Evolutionary conservation across 2,888 invertebrate genomes (phyloP), one percentile per base, ranked within the genome.

Genomic region (Dolichomitus sp.): DNA sequence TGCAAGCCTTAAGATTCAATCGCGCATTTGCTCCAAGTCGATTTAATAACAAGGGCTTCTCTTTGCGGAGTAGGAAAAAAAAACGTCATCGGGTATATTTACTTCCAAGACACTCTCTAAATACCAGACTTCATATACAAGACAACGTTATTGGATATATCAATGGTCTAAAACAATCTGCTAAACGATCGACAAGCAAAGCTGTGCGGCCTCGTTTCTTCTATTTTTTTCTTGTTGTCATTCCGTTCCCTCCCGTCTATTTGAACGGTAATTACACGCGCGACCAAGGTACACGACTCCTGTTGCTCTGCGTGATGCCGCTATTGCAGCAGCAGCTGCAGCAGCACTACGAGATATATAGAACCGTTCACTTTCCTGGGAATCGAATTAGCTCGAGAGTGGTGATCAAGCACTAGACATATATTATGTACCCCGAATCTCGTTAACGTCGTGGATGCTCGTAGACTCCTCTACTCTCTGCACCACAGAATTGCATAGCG

Each of bases 321-420:
- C 17, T 42, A 30, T 52, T 52, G 23, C 23, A 52, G 23, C 52
- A 52, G 23, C 9, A 23, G 27, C n/a, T n/a, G n/a, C 23, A 7
- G 30, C 27, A 42, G 50, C 30, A 61, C 52, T 52, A 37, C 48
- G 50, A 23, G 37, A 76, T 79, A 76, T 79, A 69, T 65, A 82
- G 61, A 52, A 57, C 69, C 75, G 50, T 80, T 83, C 83, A 81
- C 85, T 85, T 83, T 83, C 85, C 73, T 81, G 70, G 78, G 80
- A 83, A 83, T 83, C 70, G 79, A 81, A 85, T 83, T 83, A 83
- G 76, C 59, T 42, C 65, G 73, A 73, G 72, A 76, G 73, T 69
- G 66, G 69, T 70, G 65, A 81, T 81, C 80, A 76, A 70, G 27
- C 63, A 6, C 52, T 42, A 52, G 33, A 65, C 63, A 50, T 52